Base-by-base conservation (phyloP, 2,888 invertebrate genomes). In the Eurytoma californica region DNA sequence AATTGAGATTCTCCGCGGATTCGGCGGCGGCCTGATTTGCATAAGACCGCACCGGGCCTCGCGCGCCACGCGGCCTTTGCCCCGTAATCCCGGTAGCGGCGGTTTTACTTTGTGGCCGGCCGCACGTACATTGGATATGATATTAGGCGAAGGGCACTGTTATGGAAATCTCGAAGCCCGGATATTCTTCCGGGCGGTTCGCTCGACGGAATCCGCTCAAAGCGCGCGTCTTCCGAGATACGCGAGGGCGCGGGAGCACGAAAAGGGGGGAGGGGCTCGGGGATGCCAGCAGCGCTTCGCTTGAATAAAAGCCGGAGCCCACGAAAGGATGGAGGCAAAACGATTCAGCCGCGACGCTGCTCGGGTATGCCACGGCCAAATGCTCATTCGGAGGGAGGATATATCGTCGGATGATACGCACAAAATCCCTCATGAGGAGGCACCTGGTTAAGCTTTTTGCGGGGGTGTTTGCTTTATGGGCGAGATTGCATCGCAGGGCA, bases 1-100 rank as follows among this genome's bases (percentile, higher is more conserved):
- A 85, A 85, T 84, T 84, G 84, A 84, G 83, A 84, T 85, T 83
- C 82, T 79, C 84, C 53, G 57, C 80, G 83, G 83, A 82, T 83
- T 83, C 80, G 84, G 66, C 24, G 63, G 47, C 51, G 49, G 73
- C 78, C 70, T 79, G 82, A 84, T 85, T 84, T 83, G 83, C 84
- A 85, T 84, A 84, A 80, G 72, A 66, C 28, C 14, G 74, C 24
- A 1, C 49, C 14, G 47, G 7, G 47, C 53, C 65, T 14, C 53
- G 7, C 28, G 3, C 18, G 24, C 53, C 3, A 16, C 4, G 76
- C 74, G 12, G 12, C 60, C 20, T 49, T 58, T 49, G 24, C 72
- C 16, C 72, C 81, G 79, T 82, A 83, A 83, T 83, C 82, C 80
- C 68, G 76, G 72, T 39, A 51, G 65, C 70, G 80, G 82, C 66